phyloP scores from a whole-genome alignment of 2,797 vertebrate species.

The Typhlichthys eigenmanni region DNA sequence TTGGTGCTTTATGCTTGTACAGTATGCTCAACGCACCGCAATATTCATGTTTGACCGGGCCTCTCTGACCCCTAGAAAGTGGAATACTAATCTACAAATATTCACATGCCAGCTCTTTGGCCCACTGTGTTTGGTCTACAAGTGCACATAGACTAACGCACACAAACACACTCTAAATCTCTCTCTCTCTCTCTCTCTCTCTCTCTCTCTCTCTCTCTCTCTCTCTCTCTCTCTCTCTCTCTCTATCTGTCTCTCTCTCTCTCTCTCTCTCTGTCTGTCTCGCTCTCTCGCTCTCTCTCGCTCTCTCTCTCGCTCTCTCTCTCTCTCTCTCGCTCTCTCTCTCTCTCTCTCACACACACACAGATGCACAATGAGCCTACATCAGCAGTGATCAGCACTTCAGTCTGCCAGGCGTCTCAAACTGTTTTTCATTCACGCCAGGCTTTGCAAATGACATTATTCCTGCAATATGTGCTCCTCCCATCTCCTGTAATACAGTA shows the following conservation, averaged over 20 bases:
- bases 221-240: no score
- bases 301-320: no score
- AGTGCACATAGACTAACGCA: conserved; percentile 26
- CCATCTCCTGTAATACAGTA: neutral
- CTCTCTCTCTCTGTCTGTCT: no score
- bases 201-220: no score
- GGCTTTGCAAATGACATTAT: conserved; percentile 20
- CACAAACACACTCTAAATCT: conserved; percentile 14
- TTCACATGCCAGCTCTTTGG: conserved; percentile 72
- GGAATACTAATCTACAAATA: conserved; percentile 65
- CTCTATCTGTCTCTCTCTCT: no score
- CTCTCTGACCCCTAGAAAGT: conserved; percentile 55
- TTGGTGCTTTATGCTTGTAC: conserved; percentile 27
- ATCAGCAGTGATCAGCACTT: conserved; percentile 11
- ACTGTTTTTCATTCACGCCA: conserved; percentile 12
- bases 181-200: no score
- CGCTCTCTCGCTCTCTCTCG: no score
- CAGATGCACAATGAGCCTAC: neutral
- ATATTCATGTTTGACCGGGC: conserved; percentile 44
- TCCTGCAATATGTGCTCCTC: conserved; percentile 5
- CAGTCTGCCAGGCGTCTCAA: conserved; percentile 7
- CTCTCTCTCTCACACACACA: neutral
- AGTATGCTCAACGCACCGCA: conserved; percentile 24
- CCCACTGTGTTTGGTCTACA: conserved; percentile 47
- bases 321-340: no score